A percentile compares a stretch with the other conserved stretches of the same genome.
Conservation (phyloP, 2,113 vertebrate species). For the Ranitomeya imitator region DNA sequence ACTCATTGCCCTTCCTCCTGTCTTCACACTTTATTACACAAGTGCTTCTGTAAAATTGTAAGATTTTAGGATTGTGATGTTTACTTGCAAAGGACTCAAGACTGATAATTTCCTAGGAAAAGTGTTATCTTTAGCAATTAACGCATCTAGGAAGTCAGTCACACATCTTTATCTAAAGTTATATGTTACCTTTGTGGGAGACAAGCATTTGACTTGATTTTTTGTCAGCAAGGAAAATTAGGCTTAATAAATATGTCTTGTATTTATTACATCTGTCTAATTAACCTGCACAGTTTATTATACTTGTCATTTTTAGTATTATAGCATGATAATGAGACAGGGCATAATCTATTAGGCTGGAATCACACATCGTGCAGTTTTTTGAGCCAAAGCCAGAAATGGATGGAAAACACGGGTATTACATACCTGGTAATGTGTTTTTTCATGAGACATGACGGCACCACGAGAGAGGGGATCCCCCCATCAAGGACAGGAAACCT, state of each 20-base stretch:
- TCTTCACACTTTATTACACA: constrained; percentile 13
- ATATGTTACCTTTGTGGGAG: neutral
- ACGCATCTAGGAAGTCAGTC: neutral
- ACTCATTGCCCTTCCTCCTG: neutral
- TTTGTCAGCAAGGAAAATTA: constrained; percentile 6
- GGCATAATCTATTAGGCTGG: neutral
- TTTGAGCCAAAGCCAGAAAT: too few species aligned
- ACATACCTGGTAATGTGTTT: too few species aligned
- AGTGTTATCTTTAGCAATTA: constrained; percentile 13
- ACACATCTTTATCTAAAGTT: constrained; percentile 10
- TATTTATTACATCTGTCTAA: constrained; percentile 8
- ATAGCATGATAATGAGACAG: neutral
- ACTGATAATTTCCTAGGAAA: constrained; percentile 21
- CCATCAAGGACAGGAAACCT: too few species aligned
- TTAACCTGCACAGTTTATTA: constrained; percentile 27
- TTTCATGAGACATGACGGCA: too few species aligned
- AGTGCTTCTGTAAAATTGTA: neutral
- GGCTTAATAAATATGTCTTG: constrained; percentile 13
- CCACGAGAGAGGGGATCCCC: too few species aligned
- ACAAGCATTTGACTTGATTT: neutral
- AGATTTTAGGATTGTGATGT: constrained; percentile 26
- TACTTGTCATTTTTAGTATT: neutral
- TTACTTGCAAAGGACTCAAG: constrained; percentile 20
- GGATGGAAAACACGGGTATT: too few species aligned
- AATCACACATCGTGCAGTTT: neutral